phyloP scores from a whole-genome alignment of 2,797 vertebrate species.

The Gymnodraco acuticeps region DNA sequence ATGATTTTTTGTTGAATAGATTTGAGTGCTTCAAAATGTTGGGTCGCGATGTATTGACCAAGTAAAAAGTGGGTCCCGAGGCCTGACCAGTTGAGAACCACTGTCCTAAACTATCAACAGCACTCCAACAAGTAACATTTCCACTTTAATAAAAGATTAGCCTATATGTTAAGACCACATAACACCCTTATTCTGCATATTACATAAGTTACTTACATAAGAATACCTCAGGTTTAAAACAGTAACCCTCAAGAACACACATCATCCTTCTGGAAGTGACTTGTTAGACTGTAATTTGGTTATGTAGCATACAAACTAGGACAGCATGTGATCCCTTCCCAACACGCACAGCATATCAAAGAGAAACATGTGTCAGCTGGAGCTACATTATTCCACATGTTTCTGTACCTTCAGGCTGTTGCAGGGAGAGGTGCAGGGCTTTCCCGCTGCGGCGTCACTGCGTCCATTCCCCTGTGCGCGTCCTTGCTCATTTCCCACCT shows the following conservation, averaged over 20 bases:
- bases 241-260: background rate
- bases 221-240: background rate
- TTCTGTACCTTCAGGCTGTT: slow-evolving; percentile 76
- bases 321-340: slow-evolving; percentile 43
- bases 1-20: too few relatives aligned
- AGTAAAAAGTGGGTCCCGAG: too few relatives aligned
- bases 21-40: too few relatives aligned
- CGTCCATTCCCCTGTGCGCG: slow-evolving; percentile 68
- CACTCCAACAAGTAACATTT: background rate
- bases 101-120: slow-evolving; percentile 4
- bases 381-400: background rate
- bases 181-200: background rate
- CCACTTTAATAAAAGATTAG: background rate
- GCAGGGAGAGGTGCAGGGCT: slow-evolving; percentile 53
- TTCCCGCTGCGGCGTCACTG: slow-evolving; percentile 41
- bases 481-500: slow-evolving; percentile 59
- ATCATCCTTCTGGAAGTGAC: slow-evolving; percentile 14
- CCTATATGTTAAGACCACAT: background rate
- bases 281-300: slow-evolving; percentile 38
- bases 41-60: too few relatives aligned
- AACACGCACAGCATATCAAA: background rate
- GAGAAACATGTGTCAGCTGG: slow-evolving; percentile 6
- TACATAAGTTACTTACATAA: background rate
- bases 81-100: too few relatives aligned
- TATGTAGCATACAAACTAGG: slow-evolving; percentile 22